Percentiles rank a stretch among this genome's conserved stretches.
These are phyloP conservation scores for Drosophila formosana DNA, from an alignment of 2,888 invertebrate species.

Conservation along the genomic window DNA sequence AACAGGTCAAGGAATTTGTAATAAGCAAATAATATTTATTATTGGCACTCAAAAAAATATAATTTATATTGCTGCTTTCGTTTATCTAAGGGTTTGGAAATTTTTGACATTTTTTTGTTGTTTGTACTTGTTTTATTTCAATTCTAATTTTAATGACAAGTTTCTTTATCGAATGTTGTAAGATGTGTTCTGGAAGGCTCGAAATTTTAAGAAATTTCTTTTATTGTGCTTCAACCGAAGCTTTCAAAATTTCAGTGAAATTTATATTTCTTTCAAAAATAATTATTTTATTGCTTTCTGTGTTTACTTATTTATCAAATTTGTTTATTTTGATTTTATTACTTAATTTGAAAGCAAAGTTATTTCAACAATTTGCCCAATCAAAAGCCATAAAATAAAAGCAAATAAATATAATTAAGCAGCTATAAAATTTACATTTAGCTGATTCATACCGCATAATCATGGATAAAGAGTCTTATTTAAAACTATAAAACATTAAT, in stretches of 20 bases:
- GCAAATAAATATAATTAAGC: constrained; percentile 5
- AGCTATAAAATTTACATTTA: constrained; percentile 1
- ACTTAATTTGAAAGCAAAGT: neutral
- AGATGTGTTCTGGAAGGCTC: no score
- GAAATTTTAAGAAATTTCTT: neutral
- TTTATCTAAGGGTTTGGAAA: no score
- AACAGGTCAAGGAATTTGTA: no score
- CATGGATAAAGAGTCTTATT: neutral
- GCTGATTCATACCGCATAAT: neutral
- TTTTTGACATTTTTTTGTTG: no score
- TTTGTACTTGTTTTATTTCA: no score
- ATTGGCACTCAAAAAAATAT: no score
- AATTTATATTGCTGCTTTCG: no score
- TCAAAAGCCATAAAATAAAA: neutral
- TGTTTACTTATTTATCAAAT: neutral
- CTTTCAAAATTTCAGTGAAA: neutral
- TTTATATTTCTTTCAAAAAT: neutral
- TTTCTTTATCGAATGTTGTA: no score
- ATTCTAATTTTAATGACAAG: no score
- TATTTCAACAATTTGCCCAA: neutral
- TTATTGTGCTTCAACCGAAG: neutral
- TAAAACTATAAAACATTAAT: constrained; percentile 8
- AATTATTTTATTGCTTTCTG: neutral
- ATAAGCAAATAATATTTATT: no score
- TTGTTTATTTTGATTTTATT: neutral